Base-by-base conservation (phyloP, 1,140 invertebrate species). In the Drosophila eugracilis region DNA sequence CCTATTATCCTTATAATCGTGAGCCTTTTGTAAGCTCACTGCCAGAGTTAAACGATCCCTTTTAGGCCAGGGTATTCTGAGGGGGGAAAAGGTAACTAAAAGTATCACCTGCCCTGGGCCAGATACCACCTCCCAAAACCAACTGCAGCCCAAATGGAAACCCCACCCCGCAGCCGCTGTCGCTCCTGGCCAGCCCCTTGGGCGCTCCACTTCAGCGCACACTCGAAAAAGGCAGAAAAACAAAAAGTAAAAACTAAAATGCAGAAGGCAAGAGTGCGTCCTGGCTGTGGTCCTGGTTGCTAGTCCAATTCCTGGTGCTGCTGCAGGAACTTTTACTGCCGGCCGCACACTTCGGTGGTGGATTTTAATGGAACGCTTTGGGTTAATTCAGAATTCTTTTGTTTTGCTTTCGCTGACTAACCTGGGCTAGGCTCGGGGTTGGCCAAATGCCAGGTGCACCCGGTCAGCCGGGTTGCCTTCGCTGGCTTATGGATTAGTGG, bases 351-450 rank as follows among this genome's bases (percentile, higher is more conserved):
- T 21, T 12, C 10, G 30, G 74, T 80, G 80, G 80, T 85, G 80
- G 81, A 77, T 86, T 85, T 85, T 88, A 70, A 74, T 77, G 77
- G 79, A 73, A 84, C 80, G 78, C 75, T 77, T 85, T 85, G 62
- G 67, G 76, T 85, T 85, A 81, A 86, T 86, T 81, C 69, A 73
- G 75, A 86, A 85, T 81, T 85, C 77, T 81, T 86, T 78, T 77
- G 67, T 80, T 86, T 73, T 70, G 79, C 75, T 67, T 65, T 75
- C 66, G 59, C 71, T 75, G 58, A 62, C 26, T 62, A 75, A 84
- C 75, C 80, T 71, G 81, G 79, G 79, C 79, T 79, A 66, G 72
- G 67, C 74, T 57, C 45, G 62, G 63, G 66, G 60, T 63, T 65
- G 62, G 49, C 65, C 65, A 75, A 69, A 57, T 70, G 74, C 81